Base-by-base conservation (phyloP, 2,797 vertebrate genomes). In the Eurystomus glaucurus region DNA sequence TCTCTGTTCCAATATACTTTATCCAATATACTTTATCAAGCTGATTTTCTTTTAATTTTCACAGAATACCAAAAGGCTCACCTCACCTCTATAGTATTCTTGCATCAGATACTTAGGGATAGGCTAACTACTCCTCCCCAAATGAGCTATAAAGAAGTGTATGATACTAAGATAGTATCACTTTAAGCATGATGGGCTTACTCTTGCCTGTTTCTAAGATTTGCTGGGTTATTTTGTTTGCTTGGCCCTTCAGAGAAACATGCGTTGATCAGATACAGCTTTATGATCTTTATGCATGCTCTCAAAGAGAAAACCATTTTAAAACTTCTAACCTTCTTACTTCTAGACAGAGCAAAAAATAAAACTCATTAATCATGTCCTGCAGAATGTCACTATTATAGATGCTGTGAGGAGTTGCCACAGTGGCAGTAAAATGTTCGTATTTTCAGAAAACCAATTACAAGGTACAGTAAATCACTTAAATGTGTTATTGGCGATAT, bases 391-490 rank as follows among this genome's bases (percentile, higher is more conserved):
- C 97, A 97, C 98, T 98, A 98, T 99, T 98, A 98, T 97, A 96
- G 97, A 98, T 98, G 95, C 95, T 92, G 80, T 95, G 93, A 94
- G 98, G 94, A 97, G 88, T 97, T 97, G 78, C 95, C 94, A 98
- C 93, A 98, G 98, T 98, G 97, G 96, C 97, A 98, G 88, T 98
- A 96, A 98, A 98, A 97, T 98, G 98, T 98, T 97, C 96, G 98
- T 98, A 97, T 91, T 96, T 97, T 97, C 92, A 89, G 95, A 98
- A 98, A 99, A 98, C 97, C 97, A 98, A 98, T 98, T 98, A 98
- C 93, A 96, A 98, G 97, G 98, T 97, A 98, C 97, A 98, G 98
- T 98, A 98, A 98, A 98, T 99, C 98, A 98, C 97, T 95, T 85
- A 90, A 98, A 97, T 50, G 18, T 97, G 93, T 95, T 98, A 97